These are phyloP conservation scores for Barbus barbus DNA, from an alignment of 2,113 vertebrate species.

Conservation along the genomic window DNA sequence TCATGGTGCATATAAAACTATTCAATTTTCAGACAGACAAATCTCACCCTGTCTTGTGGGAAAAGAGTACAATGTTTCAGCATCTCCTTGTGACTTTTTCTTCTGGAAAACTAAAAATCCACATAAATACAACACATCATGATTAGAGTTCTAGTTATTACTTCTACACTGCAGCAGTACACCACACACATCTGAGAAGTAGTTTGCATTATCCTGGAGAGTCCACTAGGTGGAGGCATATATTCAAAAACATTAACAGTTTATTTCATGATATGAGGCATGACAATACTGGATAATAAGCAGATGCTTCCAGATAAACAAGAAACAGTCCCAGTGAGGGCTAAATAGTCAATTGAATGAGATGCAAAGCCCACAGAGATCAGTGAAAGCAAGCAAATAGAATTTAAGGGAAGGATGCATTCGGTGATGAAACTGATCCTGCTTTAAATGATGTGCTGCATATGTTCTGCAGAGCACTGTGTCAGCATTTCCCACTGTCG, in stretches of 20 bases:
- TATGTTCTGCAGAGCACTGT: not conserved
- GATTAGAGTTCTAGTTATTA: not conserved
- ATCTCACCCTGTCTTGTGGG: slow-evolving; percentile 76
- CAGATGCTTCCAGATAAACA: not conserved
- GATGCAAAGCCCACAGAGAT: not conserved
- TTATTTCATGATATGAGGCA: not conserved
- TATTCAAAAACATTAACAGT: too few species aligned
- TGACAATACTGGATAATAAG: not conserved
- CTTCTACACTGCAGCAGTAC: not conserved
- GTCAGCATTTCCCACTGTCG: not conserved
- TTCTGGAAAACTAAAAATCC: slow-evolving; percentile 82
- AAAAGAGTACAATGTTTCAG: slow-evolving; percentile 66
- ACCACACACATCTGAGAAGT: not conserved
- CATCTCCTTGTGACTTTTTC: slow-evolving; percentile 69
- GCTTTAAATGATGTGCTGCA: not conserved
- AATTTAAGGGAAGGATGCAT: not conserved
- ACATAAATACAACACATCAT: slow-evolving; percentile 31
- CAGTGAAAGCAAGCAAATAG: not conserved
- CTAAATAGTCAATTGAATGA: not conserved
- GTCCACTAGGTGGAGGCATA: slow-evolving; percentile 21
- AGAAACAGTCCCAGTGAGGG: not conserved
- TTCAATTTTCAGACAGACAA: not conserved
- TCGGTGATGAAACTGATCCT: not conserved
- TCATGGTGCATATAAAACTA: not conserved
- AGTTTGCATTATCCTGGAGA: not conserved